A percentile compares a stretch with the other conserved stretches of the same genome.
Conservation (phyloP, 37 sponge, comb jelly and placozoan genomes). For the Haliclona indistincta region DNA sequence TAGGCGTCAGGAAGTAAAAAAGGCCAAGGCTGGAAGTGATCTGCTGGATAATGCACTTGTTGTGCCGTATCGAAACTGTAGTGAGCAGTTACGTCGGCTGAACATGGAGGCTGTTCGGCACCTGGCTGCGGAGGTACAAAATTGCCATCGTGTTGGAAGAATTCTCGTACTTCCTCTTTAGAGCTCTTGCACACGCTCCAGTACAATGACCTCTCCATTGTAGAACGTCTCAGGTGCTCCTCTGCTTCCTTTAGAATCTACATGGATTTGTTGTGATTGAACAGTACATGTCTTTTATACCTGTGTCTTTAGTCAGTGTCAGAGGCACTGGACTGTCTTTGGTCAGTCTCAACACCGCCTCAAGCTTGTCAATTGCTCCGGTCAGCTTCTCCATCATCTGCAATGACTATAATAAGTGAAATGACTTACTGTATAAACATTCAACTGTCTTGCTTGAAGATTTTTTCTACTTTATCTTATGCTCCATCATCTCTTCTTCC, state of each 20-base stretch:
- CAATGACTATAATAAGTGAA: too few relatives aligned
- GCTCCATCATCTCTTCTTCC: too few relatives aligned
- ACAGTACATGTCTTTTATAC: too few relatives aligned
- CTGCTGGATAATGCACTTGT: conserved; percentile 48
- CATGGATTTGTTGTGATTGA: too few relatives aligned
- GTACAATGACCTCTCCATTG: background rate
- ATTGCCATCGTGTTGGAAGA: background rate
- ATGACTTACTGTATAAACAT: too few relatives aligned
- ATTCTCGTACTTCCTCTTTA: background rate
- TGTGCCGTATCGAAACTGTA: conserved; percentile 33
- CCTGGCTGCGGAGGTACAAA: background rate
- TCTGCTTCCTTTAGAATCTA: background rate
- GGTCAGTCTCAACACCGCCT: too few relatives aligned
- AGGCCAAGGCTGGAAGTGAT: conserved; percentile 48
- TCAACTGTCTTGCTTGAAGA: too few relatives aligned
- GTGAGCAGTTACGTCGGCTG: background rate
- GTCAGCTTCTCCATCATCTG: too few relatives aligned
- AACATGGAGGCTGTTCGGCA: background rate
- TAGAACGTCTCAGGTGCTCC: background rate
- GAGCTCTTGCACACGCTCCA: background rate
- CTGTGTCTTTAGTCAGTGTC: too few relatives aligned
- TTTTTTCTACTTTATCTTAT: too few relatives aligned
- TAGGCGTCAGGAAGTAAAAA: conserved; percentile 28
- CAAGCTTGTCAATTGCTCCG: too few relatives aligned
- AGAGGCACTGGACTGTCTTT: too few relatives aligned